These are phyloP conservation scores for Strigamia transsilvanica DNA, from an alignment of 2,888 invertebrate genomes.

Conservation along the genomic window DNA sequence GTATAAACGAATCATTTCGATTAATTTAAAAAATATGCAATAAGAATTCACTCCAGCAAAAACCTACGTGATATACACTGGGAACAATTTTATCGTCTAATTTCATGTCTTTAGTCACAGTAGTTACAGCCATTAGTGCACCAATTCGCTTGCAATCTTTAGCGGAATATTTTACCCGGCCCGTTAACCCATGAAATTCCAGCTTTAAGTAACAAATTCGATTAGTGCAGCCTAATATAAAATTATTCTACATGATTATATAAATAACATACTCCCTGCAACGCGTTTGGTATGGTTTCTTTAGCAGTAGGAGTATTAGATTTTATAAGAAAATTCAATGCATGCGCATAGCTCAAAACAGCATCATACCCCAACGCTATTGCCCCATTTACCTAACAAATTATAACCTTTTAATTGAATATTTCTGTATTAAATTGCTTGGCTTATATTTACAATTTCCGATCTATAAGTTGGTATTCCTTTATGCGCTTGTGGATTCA, in stretches of 20 bases:
- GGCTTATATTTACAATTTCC: neutral
- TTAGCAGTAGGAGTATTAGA: neutral
- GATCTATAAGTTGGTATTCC: neutral
- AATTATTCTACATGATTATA: neutral
- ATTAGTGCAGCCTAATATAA: neutral
- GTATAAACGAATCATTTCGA: too few relatives aligned
- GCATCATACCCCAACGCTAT: neutral
- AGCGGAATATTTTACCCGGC: neutral
- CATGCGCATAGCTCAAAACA: neutral
- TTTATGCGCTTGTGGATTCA: neutral
- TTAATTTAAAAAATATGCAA: neutral
- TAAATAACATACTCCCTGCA: neutral
- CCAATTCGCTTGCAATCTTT: neutral
- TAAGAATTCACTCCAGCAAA: neutral
- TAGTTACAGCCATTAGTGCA: neutral
- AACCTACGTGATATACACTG: neutral
- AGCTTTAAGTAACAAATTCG: neutral
- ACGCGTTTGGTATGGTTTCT: neutral
- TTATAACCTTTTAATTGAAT: neutral
- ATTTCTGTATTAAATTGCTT: neutral
- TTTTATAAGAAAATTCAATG: neutral
- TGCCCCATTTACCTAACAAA: neutral
- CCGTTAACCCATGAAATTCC: neutral
- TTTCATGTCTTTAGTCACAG: neutral
- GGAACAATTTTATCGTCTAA: neutral